Evolutionary conservation across 2,888 invertebrate genomes (phyloP).

Genomic region (Coremacera marginata): DNA sequence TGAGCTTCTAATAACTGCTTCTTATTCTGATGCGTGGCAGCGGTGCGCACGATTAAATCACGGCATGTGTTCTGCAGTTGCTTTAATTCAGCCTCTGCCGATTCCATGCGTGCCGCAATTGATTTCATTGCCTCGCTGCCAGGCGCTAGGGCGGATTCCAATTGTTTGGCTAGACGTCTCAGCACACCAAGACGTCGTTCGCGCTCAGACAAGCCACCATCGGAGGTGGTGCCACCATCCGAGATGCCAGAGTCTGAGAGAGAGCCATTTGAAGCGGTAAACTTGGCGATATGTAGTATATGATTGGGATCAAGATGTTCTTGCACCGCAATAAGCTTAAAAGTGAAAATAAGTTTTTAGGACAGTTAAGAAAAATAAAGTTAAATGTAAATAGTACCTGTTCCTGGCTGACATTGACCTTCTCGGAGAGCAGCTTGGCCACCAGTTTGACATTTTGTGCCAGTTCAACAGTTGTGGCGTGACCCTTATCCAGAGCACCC

Average conservation of each 20-base stretch:
- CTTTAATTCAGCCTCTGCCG: slow-evolving; percentile 77
- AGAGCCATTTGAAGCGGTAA: slow-evolving; percentile 72
- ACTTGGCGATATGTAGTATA: slow-evolving; percentile 66
- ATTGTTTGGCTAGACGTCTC: slow-evolving; percentile 76
- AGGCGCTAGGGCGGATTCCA: slow-evolving; percentile 76
- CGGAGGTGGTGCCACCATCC: slow-evolving; percentile 80
- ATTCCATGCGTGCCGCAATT: slow-evolving; percentile 76
- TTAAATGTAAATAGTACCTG: slow-evolving; percentile 51
- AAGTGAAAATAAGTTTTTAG: slow-evolving; percentile 14
- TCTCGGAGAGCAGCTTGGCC: slow-evolving; percentile 68
- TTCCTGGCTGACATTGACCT: slow-evolving; percentile 67
- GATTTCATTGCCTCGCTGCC: slow-evolving; percentile 76
- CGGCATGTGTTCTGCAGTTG: slow-evolving; percentile 77
- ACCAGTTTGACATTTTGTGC: slow-evolving; percentile 69
- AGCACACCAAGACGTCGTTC: slow-evolving; percentile 77
- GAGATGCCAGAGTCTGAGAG: slow-evolving; percentile 82
- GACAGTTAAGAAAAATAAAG: neutral
- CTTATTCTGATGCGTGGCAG: slow-evolving; percentile 66
- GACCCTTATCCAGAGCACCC: slow-evolving; percentile 67
- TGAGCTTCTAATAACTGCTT: slow-evolving; percentile 51
- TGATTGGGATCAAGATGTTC: slow-evolving; percentile 67
- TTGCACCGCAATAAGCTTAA: slow-evolving; percentile 62
- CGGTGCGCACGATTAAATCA: slow-evolving; percentile 71
- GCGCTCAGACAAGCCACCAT: slow-evolving; percentile 76
- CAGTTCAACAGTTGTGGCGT: slow-evolving; percentile 65